Conservation (phyloP, 2,888 invertebrate genomes). For the Colostygia pectinataria region DNA sequence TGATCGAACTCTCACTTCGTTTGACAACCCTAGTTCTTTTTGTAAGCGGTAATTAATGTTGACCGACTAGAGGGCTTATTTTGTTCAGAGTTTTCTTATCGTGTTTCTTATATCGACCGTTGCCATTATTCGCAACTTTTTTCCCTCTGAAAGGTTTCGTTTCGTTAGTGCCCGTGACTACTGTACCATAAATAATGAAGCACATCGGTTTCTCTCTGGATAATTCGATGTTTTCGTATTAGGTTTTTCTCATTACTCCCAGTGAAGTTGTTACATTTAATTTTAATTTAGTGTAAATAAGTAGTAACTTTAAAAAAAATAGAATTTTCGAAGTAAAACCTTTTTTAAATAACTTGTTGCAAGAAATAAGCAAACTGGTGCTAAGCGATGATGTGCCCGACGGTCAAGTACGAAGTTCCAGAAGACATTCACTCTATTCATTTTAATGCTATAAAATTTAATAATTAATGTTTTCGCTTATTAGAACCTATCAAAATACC, state of each 20-base stretch:
- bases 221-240: conserved; percentile 42
- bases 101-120: conserved; percentile 49
- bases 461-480: too few relatives aligned
- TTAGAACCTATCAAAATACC: too few relatives aligned
- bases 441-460: too few relatives aligned
- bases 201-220: conserved; percentile 39
- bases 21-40: conserved; percentile 61
- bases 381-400: too few relatives aligned
- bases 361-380: too few relatives aligned
- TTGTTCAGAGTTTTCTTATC: conserved; percentile 56
- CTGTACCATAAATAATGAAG: conserved; percentile 49
- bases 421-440: too few relatives aligned
- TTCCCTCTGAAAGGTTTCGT: conserved; percentile 44
- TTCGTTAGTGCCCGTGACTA: conserved; percentile 34
- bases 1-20: conserved; percentile 26
- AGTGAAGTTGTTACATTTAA: conserved; percentile 33
- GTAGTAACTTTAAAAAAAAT: too few relatives aligned
- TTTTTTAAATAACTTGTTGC: too few relatives aligned
- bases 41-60: conserved; percentile 69
- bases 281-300: too few relatives aligned
- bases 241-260: conserved; percentile 37
- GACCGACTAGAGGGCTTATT: conserved; percentile 51
- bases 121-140: conserved; percentile 50
- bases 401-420: too few relatives aligned
- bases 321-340: too few relatives aligned